phyloP scores from a whole-genome alignment of 1,140 invertebrate species.

The Pemphigus obesinymphae region DNA sequence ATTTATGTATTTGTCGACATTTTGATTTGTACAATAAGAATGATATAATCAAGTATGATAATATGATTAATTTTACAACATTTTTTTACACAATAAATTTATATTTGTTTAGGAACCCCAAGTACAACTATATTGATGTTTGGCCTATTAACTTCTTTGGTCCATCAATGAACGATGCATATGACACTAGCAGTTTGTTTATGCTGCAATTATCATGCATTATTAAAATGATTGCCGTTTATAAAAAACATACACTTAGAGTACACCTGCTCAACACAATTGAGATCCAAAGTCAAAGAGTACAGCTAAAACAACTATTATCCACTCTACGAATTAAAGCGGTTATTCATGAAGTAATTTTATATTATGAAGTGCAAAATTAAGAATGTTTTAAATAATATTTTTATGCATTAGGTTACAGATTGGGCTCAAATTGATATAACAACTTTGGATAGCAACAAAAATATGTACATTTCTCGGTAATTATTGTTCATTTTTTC shows the following conservation, averaged over 20 bases:
- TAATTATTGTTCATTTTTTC: background rate
- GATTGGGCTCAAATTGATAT: conserved; percentile 1
- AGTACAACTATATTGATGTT: conserved; percentile 84
- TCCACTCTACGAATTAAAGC: conserved; percentile 12
- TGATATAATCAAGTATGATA: conserved; percentile 51
- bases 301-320: conserved; percentile 10
- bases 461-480: background rate
- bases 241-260: conserved; percentile 29
- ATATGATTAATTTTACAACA: background rate
- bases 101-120: conserved; percentile 54
- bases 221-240: conserved; percentile 73
- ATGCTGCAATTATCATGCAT: conserved; percentile 96
- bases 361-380: background rate
- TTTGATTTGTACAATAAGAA: conserved; percentile 79
- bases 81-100: background rate
- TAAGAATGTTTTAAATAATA: background rate
- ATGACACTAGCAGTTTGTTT: conserved; percentile 85
- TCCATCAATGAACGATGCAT: conserved; percentile 69
- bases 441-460: background rate
- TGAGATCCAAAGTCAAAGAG: conserved; percentile 20
- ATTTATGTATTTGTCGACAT: conserved; percentile 87
- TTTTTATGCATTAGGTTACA: background rate
- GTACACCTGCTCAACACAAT: conserved; percentile 26
- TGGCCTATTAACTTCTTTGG: conserved; percentile 90
- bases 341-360: conserved; percentile 11